Evolutionary conservation across 2,113 vertebrate genomes (phyloP).

Genomic region (Arvicanthis niloticus): DNA sequence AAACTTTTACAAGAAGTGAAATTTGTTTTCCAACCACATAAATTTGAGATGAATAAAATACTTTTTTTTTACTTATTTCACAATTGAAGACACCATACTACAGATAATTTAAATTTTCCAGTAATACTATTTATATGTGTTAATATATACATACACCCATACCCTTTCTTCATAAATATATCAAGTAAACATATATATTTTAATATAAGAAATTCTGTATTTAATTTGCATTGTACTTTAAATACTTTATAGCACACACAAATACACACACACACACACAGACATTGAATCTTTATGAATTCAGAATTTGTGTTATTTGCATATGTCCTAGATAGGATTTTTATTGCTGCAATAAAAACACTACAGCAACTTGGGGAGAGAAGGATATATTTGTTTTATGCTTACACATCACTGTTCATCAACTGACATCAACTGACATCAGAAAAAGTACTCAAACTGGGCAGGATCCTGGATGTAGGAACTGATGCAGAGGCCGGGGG

Average conservation of each 20-base stretch:
- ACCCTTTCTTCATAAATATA: no score
- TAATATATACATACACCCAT: background rate
- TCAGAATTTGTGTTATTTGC: background rate
- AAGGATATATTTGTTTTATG: background rate
- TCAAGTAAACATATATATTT: background rate
- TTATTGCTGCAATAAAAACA: background rate
- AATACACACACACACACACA: background rate
- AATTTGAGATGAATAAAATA: background rate
- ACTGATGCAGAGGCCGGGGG: no score
- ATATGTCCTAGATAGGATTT: background rate
- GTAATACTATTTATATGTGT: background rate
- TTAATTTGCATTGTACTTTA: background rate
- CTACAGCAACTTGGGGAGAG: background rate
- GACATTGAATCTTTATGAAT: background rate
- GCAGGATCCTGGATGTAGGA: background rate
- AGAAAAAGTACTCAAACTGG: background rate
- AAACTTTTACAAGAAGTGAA: background rate
- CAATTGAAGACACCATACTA: background rate
- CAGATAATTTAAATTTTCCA: background rate
- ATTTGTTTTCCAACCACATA: background rate
- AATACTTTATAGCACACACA: background rate
- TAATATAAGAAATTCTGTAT: background rate
- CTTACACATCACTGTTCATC: background rate
- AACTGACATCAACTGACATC: background rate
- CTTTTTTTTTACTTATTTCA: background rate